Evolutionary conservation across 2,113 vertebrate species (phyloP).

Genomic region (Chaetodon auriga): DNA sequence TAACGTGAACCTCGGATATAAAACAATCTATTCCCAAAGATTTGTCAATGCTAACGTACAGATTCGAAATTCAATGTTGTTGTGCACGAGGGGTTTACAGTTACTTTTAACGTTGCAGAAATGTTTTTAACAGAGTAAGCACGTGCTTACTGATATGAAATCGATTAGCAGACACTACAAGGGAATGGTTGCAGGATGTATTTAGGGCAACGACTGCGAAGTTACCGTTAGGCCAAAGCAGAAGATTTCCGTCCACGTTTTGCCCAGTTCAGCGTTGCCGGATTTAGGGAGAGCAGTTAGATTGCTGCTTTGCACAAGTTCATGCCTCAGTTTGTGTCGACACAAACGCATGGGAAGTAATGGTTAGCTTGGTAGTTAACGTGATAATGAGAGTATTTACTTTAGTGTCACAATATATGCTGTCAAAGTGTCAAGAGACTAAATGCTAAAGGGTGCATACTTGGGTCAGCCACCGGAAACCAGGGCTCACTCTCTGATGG

Average conservation of each 20-base stretch:
- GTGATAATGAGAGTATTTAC: neutral
- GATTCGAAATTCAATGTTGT: rapidly evolving
- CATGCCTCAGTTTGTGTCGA: too few relatives aligned
- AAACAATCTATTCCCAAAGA: neutral
- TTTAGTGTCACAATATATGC: slow-evolving; percentile 19
- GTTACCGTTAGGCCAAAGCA: slow-evolving; percentile 24
- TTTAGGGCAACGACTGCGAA: neutral
- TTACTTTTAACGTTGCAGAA: neutral
- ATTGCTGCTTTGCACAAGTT: neutral
- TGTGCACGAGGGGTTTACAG: rapidly evolving
- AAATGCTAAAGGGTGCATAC: slow-evolving; percentile 48
- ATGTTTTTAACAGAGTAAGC: slow-evolving; percentile 51
- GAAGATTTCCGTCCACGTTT: slow-evolving; percentile 40
- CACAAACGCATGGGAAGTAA: neutral
- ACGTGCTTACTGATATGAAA: slow-evolving; percentile 65
- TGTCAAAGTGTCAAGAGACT: slow-evolving; percentile 35
- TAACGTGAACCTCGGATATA: neutral
- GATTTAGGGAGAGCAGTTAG: neutral
- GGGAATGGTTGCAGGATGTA: neutral
- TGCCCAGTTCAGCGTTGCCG: slow-evolving; percentile 11
- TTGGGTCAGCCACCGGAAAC: slow-evolving; percentile 77
- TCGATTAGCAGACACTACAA: slow-evolving; percentile 34
- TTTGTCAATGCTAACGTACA: neutral
- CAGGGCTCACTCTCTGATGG: slow-evolving; percentile 56
- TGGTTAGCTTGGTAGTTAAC: neutral